phyloP scores from a whole-genome alignment of 2,888 invertebrate genomes.

The Heliconius ismenius region DNA sequence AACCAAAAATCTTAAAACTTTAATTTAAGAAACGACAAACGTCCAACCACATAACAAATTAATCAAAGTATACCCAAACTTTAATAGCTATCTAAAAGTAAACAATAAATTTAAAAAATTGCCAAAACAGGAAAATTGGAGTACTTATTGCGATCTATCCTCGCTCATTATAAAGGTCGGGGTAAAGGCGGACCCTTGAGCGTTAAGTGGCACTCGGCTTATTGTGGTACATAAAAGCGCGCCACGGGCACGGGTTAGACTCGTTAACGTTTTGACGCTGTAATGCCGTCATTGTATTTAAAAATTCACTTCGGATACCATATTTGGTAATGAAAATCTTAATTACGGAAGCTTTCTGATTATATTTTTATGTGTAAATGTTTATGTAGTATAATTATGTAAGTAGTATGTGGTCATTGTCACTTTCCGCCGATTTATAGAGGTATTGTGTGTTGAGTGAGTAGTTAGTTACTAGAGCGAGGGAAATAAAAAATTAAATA shows the following conservation, averaged over 20 bases:
- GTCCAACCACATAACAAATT: no score
- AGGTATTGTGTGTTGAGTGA: no score
- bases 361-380: not conserved
- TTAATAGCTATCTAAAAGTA: constrained; percentile 13
- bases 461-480: no score
- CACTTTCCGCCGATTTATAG: no score
- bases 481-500: no score
- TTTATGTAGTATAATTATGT: not conserved
- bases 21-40: no score
- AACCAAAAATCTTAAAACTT: no score
- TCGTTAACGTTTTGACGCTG: constrained; percentile 45
- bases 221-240: constrained; percentile 45
- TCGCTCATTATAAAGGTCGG: constrained; percentile 47
- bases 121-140: constrained; percentile 41
- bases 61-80: not conserved
- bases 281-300: constrained; percentile 43
- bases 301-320: constrained; percentile 33
- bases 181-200: constrained; percentile 44
- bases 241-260: constrained; percentile 43
- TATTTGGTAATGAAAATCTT: constrained; percentile 35
- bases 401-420: no score
- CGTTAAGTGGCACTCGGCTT: constrained; percentile 43
- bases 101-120: constrained; percentile 37
- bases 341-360: constrained; percentile 1
- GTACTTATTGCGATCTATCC: constrained; percentile 45